Evolutionary conservation across 2,888 invertebrate genomes (phyloP).

Genomic region (Lasius fuliginosus): DNA sequence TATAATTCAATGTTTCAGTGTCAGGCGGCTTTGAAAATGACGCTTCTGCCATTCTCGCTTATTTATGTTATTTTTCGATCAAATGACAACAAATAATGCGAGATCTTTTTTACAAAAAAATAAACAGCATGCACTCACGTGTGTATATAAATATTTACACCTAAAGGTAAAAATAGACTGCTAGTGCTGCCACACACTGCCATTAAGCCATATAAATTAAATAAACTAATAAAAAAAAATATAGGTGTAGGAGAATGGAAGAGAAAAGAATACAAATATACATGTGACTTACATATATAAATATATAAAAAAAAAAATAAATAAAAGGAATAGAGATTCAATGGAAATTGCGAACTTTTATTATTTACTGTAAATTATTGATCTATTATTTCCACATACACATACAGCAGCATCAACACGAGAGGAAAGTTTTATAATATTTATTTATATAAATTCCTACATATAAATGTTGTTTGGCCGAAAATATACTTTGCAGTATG

Average conservation of each 20-base stretch:
- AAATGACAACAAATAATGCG: slow-evolving; percentile 16
- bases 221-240: neutral
- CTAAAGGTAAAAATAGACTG: neutral
- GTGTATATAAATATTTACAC: slow-evolving; percentile 10
- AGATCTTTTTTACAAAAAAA: neutral
- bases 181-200: slow-evolving; percentile 11
- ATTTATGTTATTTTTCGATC: neutral
- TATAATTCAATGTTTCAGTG: slow-evolving; percentile 79
- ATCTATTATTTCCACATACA: neutral
- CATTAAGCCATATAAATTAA: neutral
- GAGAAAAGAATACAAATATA: neutral
- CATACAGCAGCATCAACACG: neutral
- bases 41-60: slow-evolving; percentile 69
- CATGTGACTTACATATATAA: neutral
- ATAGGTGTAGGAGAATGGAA: neutral
- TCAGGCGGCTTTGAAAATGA: slow-evolving; percentile 68
- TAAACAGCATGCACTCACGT: neutral
- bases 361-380: neutral
- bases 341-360: neutral
- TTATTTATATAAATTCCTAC: neutral
- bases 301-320: neutral
- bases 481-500: neutral
- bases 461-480: neutral
- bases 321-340: neutral
- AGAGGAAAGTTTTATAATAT: neutral